Evolutionary conservation across 2,888 invertebrate species (phyloP).

Genomic region (Callyntrura guangdongensis): DNA sequence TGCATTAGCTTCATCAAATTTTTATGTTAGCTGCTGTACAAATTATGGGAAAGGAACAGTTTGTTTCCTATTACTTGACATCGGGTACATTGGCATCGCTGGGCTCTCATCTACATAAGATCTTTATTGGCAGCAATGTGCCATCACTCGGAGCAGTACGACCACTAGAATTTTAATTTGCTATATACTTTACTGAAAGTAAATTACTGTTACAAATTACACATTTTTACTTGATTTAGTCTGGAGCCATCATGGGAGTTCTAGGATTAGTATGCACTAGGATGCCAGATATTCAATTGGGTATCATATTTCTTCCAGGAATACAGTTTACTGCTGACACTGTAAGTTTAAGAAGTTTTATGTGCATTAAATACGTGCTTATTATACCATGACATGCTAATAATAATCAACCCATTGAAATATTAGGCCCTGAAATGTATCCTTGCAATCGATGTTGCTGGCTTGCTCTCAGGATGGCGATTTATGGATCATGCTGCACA

Average conservation of each 20-base stretch:
- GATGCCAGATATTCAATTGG: slow-evolving; percentile 95
- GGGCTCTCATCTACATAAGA: slow-evolving; percentile 93
- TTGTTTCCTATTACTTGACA: slow-evolving; percentile 95
- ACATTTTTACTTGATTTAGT: slow-evolving; percentile 88
- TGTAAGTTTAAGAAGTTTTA: slow-evolving; percentile 88
- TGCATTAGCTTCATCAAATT: background rate
- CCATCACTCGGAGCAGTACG: slow-evolving; percentile 96
- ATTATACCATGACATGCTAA: too few species aligned
- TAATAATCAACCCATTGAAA: background rate
- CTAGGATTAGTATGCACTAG: slow-evolving; percentile 94
- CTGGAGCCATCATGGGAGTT: slow-evolving; percentile 97
- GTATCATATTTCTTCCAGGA: slow-evolving; percentile 96
- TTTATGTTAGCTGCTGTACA: slow-evolving; percentile 89
- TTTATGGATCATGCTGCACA: slow-evolving; percentile 99
- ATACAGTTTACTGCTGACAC: slow-evolving; percentile 89
- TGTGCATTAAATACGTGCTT: too few species aligned
- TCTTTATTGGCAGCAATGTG: slow-evolving; percentile 89
- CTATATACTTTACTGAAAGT: background rate
- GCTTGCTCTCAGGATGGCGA: slow-evolving; percentile 94
- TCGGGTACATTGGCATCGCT: slow-evolving; percentile 96
- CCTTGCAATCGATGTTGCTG: slow-evolving; percentile 93
- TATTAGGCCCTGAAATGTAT: slow-evolving; percentile 94
- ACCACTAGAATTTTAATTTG: background rate
- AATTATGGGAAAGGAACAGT: slow-evolving; percentile 95
- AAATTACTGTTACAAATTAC: slow-evolving; percentile 47